Evolutionary conservation across 1,140 invertebrate species (phyloP), one percentile per base, ranked within the genome.

Genomic region (Pachypeltis micranthus): DNA sequence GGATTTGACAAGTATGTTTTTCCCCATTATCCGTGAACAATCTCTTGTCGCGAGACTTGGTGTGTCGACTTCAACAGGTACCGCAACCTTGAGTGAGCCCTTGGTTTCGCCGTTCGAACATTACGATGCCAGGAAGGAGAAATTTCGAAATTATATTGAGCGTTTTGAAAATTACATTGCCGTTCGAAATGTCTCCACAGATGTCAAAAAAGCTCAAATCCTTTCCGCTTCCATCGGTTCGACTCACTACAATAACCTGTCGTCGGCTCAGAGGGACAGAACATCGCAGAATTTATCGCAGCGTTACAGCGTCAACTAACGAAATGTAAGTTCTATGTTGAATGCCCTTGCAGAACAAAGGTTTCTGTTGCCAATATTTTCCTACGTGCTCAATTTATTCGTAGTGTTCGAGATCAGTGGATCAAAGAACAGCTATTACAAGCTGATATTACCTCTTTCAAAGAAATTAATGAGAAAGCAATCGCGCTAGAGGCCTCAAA

Each of bases 401-500:
- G 47, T 51, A 21, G 47, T 51, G 21, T 51, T 51, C 47, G 47
- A 14, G 47, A 51, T 51, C 47, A 51, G 47, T 51, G 21, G 47
- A 51, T 51, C 4, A 51, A 21, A 51, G 47, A 51, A 51, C 47
- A 51, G 47, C 10, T 51, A 10, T 21, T 51, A 21, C 47, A 51
- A 51, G 47, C 47, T 51, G 47, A 51, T 21, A 51, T 51, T 51
- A 51, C 47, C 10, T 10, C 7, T 14, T 51, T 51, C 47, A 51
- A 51, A 51, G 47, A 21, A 10, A 51, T 51, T 51, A 51, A 10
- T 51, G 47, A 21, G 47, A 51, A 21, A 21, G 47, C 47, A 51
- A 51, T 51, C 47, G 47, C 21, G 47, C 47, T 10, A 21, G 47
- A 51, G 21, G 47, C 47, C 47, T 51, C 47, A 21, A 51, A 51